These are phyloP conservation scores for Dicyrtomina minuta DNA, from an alignment of 2,888 invertebrate species.

Conservation along the genomic window DNA sequence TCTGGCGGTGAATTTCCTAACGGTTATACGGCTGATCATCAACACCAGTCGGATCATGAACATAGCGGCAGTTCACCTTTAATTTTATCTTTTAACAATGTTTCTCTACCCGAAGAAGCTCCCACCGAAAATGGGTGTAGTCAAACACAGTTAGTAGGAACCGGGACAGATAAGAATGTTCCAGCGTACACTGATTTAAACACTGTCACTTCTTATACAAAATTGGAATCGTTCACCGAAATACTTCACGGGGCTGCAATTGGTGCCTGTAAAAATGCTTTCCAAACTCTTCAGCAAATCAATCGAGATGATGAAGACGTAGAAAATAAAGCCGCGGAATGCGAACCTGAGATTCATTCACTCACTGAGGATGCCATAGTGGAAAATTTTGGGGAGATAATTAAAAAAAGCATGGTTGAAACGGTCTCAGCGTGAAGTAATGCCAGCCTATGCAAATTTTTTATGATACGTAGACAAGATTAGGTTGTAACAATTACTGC, in stretches of 20 bases:
- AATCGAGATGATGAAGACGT: constrained; percentile 39
- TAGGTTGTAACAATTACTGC: too few species aligned
- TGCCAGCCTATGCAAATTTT: constrained; percentile 2
- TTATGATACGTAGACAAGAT: neutral
- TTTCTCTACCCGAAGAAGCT: neutral
- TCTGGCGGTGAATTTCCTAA: neutral
- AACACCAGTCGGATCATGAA: constrained; percentile 8
- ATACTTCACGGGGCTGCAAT: constrained; percentile 60
- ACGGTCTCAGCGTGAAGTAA: constrained; percentile 71
- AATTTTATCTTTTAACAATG: constrained; percentile 1
- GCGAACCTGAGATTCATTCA: constrained; percentile 24
- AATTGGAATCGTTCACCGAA: constrained; percentile 71
- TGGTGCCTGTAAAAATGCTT: constrained; percentile 43
- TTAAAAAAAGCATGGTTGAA: constrained; percentile 89
- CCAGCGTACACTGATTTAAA: constrained; percentile 68
- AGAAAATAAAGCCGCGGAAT: constrained; percentile 18
- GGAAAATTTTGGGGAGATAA: constrained; percentile 87
- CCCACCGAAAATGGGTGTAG: constrained; percentile 3
- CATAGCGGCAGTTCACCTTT: neutral
- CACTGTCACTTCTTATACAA: constrained; percentile 66
- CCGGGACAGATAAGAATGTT: constrained; percentile 54
- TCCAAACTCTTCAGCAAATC: constrained; percentile 48
- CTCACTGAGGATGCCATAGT: constrained; percentile 44
- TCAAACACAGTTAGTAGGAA: constrained; percentile 33
- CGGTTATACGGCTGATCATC: neutral